Evolutionary conservation across 2,797 vertebrate species (phyloP), one percentile per base, ranked within the genome.

Genomic region (Nyctalus aviator): DNA sequence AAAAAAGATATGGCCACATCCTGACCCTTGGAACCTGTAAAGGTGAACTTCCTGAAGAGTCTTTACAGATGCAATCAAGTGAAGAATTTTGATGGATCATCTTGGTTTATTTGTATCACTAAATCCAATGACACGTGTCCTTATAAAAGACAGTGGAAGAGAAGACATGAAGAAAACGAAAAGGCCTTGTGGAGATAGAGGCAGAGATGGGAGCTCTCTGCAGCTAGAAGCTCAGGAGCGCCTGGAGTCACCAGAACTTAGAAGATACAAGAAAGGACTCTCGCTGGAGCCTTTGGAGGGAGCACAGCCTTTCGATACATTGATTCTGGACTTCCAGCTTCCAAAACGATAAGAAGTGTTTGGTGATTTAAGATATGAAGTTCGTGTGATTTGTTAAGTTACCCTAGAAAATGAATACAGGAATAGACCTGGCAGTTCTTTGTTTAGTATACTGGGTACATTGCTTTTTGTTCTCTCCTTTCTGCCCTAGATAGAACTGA

Each of bases 401-500:
- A 55, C n/a, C 13, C 2, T 8, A 23, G 69, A 44, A 88, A 53
- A 72, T 11, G 7, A 44, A 73, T 3, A 9, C 5, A 35, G 30
- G 27, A 4, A 6, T 6, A 55, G 59, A 72, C 23, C 23, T 15
- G 32, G 4, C 1, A 3, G 25, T 20, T 73, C 32, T 17, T 93
- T 32, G 15, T 68, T 90, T 20, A 68, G 44, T 21, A 25, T 44
- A 55, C 37, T 55, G 7, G 48, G 50, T 7, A 3, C 59, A 41
- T 66, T 20, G 7, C 66, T n/a, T 57, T 84, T 35, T 50, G 11
- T 48, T 57, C 75, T 86, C 41, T 53, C 17, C n/a, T 20, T 72
- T 69, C 71, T 53, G 68, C 21, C 48, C 50, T 50, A 30, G 41
- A 48, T 79, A 75, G 92, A 86, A 72, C 9, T 30, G 79, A 88